A percentile compares a stretch with the other conserved stretches of the same genome.
phyloP scores from a whole-genome alignment of 2,797 vertebrate genomes.

The Chelmon rostratus region DNA sequence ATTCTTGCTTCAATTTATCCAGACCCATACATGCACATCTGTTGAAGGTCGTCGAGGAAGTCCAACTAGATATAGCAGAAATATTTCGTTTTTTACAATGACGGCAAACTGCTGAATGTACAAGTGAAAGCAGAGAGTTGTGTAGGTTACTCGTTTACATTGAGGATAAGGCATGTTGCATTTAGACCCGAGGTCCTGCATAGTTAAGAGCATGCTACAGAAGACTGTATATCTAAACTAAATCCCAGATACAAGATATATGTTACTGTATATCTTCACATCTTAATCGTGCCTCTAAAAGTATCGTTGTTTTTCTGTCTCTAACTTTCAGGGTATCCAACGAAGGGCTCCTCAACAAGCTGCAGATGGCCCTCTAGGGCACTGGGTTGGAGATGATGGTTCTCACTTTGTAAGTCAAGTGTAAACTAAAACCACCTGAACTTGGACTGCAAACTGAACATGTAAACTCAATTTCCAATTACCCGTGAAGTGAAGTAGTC shows the following conservation, averaged over 20 bases:
- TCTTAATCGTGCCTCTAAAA: constrained; percentile 1
- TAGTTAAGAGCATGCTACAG: background rate
- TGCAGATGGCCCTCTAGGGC: constrained; percentile 81
- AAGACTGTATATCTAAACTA: background rate
- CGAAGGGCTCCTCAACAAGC: constrained; percentile 81
- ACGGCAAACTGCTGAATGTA: background rate
- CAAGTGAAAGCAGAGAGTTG: background rate
- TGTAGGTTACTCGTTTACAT: background rate
- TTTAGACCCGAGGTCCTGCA: background rate
- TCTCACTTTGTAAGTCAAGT: constrained; percentile 90
- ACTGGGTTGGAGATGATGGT: constrained; percentile 87
- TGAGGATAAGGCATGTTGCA: background rate
- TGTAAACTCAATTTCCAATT: constrained; percentile 15
- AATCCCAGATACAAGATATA: background rate
- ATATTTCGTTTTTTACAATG: background rate
- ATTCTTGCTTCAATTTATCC: too few species aligned
- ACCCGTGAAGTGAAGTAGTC: constrained; percentile 33
- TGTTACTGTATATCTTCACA: background rate
- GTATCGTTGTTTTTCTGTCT: constrained; percentile 22
- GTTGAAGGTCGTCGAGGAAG: background rate
- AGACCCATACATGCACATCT: too few species aligned
- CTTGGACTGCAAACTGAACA: constrained; percentile 15
- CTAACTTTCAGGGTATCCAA: constrained; percentile 78
- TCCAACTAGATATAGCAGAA: background rate
- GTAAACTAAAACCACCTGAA: constrained; percentile 58